Conservation (phyloP, 2,797 vertebrate species). For the Falco naumanni region DNA sequence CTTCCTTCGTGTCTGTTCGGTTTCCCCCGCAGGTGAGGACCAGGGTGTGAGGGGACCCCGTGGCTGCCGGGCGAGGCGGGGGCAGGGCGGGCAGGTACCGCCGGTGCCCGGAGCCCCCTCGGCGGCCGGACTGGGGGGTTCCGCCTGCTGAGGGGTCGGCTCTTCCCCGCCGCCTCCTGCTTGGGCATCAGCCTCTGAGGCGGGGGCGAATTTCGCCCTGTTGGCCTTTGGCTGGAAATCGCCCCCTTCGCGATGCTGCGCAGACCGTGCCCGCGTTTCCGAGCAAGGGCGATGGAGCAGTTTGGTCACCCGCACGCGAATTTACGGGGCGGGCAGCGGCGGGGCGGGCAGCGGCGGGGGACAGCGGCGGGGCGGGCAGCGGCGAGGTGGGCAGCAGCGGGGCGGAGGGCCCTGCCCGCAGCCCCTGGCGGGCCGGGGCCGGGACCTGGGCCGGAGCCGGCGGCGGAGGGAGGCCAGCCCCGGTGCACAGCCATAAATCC, state of each 20-base stretch:
- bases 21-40: not conserved
- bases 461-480: not conserved
- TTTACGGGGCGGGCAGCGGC: accelerated
- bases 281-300: not conserved
- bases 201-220: not conserved
- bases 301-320: not conserved
- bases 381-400: no score
- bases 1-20: no score
- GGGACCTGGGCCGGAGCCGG: not conserved
- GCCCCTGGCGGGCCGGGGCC: not conserved
- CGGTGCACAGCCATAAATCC: constrained; percentile 30
- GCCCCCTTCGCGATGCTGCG: accelerated
- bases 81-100: not conserved
- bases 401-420: not conserved
- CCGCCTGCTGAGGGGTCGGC: not conserved
- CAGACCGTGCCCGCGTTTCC: not conserved
- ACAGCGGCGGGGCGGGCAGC: no score
- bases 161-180: not conserved
- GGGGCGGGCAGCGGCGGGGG: no score
- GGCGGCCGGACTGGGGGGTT: no score
- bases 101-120: not conserved
- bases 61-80: not conserved
- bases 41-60: not conserved
- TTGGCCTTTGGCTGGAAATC: not conserved
- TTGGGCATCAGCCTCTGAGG: not conserved